Conservation (phyloP, 2,797 vertebrate genomes). For the Dryobates pubescens region DNA sequence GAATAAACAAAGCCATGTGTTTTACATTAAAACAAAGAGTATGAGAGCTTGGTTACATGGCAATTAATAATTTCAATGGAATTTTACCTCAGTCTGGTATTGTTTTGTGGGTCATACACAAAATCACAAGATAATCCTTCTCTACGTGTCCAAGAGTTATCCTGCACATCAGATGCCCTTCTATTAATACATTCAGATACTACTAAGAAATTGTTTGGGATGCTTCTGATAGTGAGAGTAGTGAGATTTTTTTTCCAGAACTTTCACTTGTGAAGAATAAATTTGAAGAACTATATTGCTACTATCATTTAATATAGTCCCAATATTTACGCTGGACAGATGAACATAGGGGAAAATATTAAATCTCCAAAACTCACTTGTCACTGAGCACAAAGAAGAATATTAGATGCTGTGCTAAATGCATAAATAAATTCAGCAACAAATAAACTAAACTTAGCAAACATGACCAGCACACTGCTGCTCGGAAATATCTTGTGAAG, state of each 20-base stretch:
- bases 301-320: not conserved
- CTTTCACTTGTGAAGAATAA: not conserved
- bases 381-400: not conserved
- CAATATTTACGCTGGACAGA: not conserved
- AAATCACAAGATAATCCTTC: slow-evolving; percentile 22
- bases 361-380: not conserved
- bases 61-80: slow-evolving; percentile 30
- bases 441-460: slow-evolving; percentile 47
- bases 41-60: not conserved
- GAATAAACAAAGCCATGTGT: slow-evolving; percentile 51
- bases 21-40: slow-evolving; percentile 51
- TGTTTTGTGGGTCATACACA: not conserved
- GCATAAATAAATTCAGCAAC: slow-evolving; percentile 53
- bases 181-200: slow-evolving; percentile 30
- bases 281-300: not conserved
- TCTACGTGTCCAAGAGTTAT: slow-evolving; percentile 16
- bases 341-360: not conserved
- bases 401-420: slow-evolving; percentile 3
- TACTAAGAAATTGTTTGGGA: not conserved
- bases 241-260: not conserved
- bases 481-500: slow-evolving; percentile 47
- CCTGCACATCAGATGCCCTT: not conserved
- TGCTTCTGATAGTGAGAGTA: slow-evolving; percentile 17
- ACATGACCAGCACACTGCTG: slow-evolving; percentile 31
- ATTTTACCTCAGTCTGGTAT: slow-evolving; percentile 58